Percentiles rank a stretch among this genome's conserved stretches.
Evolutionary conservation across 2,797 vertebrate genomes (phyloP).

Genomic region (Fratercula arctica): DNA sequence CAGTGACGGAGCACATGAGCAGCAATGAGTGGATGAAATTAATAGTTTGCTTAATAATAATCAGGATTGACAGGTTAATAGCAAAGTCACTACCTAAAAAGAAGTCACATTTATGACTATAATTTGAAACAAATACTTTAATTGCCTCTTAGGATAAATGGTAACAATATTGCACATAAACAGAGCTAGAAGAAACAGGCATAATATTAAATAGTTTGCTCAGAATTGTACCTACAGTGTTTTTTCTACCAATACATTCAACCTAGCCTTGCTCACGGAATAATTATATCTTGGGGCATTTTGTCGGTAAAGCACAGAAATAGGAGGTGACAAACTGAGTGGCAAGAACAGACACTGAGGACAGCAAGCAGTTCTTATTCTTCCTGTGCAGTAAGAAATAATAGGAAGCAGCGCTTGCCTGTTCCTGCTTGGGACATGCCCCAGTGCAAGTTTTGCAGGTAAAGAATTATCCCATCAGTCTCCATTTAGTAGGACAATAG

Average conservation of each 20-base stretch:
- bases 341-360: not conserved
- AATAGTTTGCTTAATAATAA: not conserved
- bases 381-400: not conserved
- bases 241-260: not conserved
- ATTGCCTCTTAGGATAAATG: not conserved
- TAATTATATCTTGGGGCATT: not conserved
- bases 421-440: not conserved
- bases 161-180: not conserved
- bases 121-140: constrained; percentile 25
- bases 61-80: not conserved
- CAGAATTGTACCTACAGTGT: not conserved
- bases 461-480: not conserved
- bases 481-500: not conserved
- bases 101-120: not conserved
- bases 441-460: not conserved
- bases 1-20: not conserved
- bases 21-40: not conserved
- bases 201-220: not conserved
- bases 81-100: not conserved
- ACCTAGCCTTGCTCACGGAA: fast-evolving
- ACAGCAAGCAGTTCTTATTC: not conserved
- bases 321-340: not conserved
- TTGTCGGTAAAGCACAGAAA: not conserved
- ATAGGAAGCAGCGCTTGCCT: not conserved
- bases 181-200: not conserved